phyloP scores from a whole-genome alignment of 1,140 invertebrate species.

The Cydia splendana region DNA sequence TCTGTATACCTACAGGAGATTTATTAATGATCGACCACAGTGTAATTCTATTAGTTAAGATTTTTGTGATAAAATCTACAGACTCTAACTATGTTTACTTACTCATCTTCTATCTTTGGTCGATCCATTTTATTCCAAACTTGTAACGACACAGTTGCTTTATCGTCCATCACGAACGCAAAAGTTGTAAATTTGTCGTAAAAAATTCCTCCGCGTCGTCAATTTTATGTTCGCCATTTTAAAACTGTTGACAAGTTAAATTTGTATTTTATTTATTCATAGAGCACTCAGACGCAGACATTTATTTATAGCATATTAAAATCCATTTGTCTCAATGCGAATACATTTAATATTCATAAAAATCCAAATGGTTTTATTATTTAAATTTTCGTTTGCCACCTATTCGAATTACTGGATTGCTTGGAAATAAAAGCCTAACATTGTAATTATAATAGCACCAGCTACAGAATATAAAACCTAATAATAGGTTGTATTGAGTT shows the following conservation, averaged over 20 bases:
- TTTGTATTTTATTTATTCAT: constrained; percentile 20
- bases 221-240: constrained; percentile 12
- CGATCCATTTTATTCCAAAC: constrained; percentile 1
- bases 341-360: background rate
- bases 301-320: constrained; percentile 8
- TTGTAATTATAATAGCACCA: too few species aligned
- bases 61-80: background rate
- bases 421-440: too few species aligned
- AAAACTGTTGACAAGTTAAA: constrained; percentile 17
- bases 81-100: background rate
- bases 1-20: background rate
- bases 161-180: constrained; percentile 13
- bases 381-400: too few species aligned
- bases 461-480: too few species aligned
- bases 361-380: background rate
- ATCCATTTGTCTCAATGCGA: background rate
- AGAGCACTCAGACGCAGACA: background rate
- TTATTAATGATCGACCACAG: background rate
- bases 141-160: constrained; percentile 15
- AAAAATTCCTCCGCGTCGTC: constrained; percentile 11
- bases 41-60: background rate
- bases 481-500: too few species aligned
- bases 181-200: constrained; percentile 17
- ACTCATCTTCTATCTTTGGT: background rate
- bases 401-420: too few species aligned